Conservation (phyloP, 1,140 invertebrate species). For the Nasonia vitripennis region DNA sequence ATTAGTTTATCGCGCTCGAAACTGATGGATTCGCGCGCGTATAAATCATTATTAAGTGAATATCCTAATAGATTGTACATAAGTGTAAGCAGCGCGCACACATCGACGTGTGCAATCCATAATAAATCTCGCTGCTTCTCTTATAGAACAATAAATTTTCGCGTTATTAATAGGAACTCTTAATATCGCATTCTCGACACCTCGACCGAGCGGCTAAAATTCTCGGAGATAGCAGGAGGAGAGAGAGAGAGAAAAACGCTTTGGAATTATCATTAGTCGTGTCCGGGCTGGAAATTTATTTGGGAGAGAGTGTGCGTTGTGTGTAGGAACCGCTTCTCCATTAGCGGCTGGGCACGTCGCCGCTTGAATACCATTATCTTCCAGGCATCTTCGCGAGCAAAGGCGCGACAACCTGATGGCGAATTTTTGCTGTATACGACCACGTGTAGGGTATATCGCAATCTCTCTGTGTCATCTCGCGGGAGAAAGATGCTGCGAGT, state of each 20-base stretch:
- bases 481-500: slow-evolving; percentile 55
- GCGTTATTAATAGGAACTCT: slow-evolving; percentile 45
- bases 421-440: slow-evolving; percentile 35
- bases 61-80: slow-evolving; percentile 31
- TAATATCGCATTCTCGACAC: slow-evolving; percentile 46
- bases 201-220: slow-evolving; percentile 40
- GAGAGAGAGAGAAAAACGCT: slow-evolving; percentile 13
- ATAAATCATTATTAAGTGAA: slow-evolving; percentile 47
- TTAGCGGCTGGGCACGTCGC: slow-evolving; percentile 36
- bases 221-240: background rate
- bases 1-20: slow-evolving; percentile 41
- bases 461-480: slow-evolving; percentile 73
- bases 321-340: slow-evolving; percentile 37
- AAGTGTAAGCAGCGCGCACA: background rate
- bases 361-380: slow-evolving; percentile 46
- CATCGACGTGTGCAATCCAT: background rate
- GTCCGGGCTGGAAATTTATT: slow-evolving; percentile 49
- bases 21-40: slow-evolving; percentile 18
- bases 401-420: slow-evolving; percentile 13
- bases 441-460: slow-evolving; percentile 47
- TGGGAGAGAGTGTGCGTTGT: background rate
- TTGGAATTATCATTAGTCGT: slow-evolving; percentile 42
- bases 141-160: slow-evolving; percentile 37
- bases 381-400: slow-evolving; percentile 11
- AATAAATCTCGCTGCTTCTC: slow-evolving; percentile 35